phyloP scores from a whole-genome alignment of 2,113 vertebrate species.

The Polypterus bichir region DNA sequence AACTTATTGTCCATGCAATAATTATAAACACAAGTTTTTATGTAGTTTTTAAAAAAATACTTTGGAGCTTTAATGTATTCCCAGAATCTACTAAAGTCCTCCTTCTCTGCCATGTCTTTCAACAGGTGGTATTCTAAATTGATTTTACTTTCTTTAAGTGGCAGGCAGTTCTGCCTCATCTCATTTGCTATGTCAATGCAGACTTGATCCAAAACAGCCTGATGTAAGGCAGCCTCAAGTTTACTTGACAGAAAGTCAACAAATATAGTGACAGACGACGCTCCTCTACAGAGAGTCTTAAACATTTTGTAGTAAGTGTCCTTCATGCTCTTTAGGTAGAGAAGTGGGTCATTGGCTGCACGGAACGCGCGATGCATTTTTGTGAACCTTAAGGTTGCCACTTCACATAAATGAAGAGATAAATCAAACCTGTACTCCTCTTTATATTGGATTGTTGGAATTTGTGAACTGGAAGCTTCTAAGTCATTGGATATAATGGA shows the following conservation, averaged over 20 bases:
- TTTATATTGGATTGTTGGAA: neutral
- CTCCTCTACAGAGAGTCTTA: slow-evolving; percentile 35
- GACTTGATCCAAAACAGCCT: neutral
- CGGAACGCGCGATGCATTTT: slow-evolving; percentile 22
- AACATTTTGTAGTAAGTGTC: slow-evolving; percentile 35
- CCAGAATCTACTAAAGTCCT: slow-evolving; percentile 30
- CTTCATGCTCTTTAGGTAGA: slow-evolving; percentile 31
- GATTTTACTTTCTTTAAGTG: slow-evolving; percentile 28
- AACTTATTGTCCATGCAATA: slow-evolving; percentile 17
- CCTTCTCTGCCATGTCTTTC: slow-evolving; percentile 29
- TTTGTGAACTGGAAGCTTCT: neutral
- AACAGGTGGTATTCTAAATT: slow-evolving; percentile 37
- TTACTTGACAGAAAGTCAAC: slow-evolving; percentile 31
- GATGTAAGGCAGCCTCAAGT: slow-evolving; percentile 17
- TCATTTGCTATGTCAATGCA: slow-evolving; percentile 20
- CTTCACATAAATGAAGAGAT: slow-evolving; percentile 29
- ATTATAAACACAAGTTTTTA: fast-evolving
- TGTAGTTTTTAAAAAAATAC: slow-evolving; percentile 14
- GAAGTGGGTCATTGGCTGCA: slow-evolving; percentile 25
- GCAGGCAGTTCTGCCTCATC: slow-evolving; percentile 15
- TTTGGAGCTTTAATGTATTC: neutral
- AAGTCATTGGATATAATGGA: slow-evolving; percentile 11
- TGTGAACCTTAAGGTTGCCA: slow-evolving; percentile 24
- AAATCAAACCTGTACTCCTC: slow-evolving; percentile 13
- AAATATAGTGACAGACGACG: slow-evolving; percentile 29